A percentile compares a stretch with the other conserved stretches of the same genome.
These are phyloP conservation scores for Melanostigma gelatinosum DNA, from an alignment of 2,113 vertebrate genomes.

Conservation along the genomic window DNA sequence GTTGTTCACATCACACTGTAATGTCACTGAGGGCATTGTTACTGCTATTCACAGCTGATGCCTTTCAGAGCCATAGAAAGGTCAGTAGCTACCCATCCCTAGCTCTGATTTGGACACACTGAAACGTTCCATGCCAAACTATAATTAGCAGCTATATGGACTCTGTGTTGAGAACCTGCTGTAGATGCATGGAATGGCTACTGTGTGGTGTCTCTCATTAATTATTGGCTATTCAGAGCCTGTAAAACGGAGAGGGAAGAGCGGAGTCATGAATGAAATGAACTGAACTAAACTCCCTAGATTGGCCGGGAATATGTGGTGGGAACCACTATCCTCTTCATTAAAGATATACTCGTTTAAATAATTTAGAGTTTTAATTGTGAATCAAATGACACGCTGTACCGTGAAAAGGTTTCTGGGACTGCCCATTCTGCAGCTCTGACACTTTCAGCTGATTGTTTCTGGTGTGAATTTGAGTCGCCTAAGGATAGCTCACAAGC, in stretches of 20 bases:
- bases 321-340: not conserved
- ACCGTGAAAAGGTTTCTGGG: slow-evolving; percentile 1
- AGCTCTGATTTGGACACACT: slow-evolving; percentile 42
- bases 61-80: slow-evolving; percentile 62
- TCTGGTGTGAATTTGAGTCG: slow-evolving; percentile 4
- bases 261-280: slow-evolving; percentile 4
- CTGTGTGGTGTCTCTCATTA: slow-evolving; percentile 19
- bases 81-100: slow-evolving; percentile 46
- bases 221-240: slow-evolving; percentile 22
- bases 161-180: slow-evolving; percentile 50
- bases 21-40: slow-evolving; percentile 54
- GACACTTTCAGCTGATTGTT: slow-evolving; percentile 20
- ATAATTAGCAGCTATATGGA: slow-evolving; percentile 65
- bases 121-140: slow-evolving; percentile 54
- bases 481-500: slow-evolving; percentile 3
- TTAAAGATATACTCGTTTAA: not conserved
- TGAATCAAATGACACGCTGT: not conserved
- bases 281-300: not conserved
- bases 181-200: slow-evolving; percentile 33
- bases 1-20: slow-evolving; percentile 60
- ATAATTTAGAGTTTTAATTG: not conserved
- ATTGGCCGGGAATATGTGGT: not conserved
- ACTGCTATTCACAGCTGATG: slow-evolving; percentile 60
- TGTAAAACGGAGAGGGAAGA: slow-evolving; percentile 11
- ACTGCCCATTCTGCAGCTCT: slow-evolving; percentile 1